phyloP scores from a whole-genome alignment of 2,797 vertebrate genomes.

The Alca torda region DNA sequence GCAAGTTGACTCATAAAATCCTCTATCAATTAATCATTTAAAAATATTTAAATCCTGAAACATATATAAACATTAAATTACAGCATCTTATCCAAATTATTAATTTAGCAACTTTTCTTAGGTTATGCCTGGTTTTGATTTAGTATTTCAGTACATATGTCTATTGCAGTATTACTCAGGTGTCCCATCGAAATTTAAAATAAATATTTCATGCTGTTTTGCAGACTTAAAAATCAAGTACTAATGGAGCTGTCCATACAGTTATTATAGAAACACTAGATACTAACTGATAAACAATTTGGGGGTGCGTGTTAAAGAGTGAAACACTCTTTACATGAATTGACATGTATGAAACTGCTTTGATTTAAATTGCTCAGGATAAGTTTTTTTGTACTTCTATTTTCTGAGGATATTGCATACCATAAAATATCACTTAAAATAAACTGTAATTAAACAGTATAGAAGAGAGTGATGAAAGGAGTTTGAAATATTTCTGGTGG shows the following conservation, averaged over 20 bases:
- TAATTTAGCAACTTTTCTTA: conserved; percentile 18
- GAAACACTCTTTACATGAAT: neutral
- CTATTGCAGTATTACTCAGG: neutral
- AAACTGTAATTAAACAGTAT: neutral
- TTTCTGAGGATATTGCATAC: neutral
- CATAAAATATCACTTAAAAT: neutral
- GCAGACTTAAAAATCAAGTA: neutral
- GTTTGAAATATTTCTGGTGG: neutral
- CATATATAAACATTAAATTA: conserved; percentile 13
- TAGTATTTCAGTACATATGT: neutral
- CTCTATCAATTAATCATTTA: conserved; percentile 40
- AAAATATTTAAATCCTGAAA: conserved; percentile 34
- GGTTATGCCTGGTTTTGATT: neutral
- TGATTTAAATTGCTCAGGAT: neutral
- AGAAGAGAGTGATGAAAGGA: neutral
- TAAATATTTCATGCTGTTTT: neutral
- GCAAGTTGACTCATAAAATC: conserved; percentile 59
- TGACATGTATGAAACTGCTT: neutral
- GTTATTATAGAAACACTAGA: neutral
- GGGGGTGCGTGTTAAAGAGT: neutral
- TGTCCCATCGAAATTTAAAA: neutral
- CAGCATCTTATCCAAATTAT: conserved; percentile 1
- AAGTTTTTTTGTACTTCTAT: neutral
- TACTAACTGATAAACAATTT: neutral
- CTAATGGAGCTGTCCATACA: neutral